A percentile compares a stretch with the other conserved stretches of the same genome.
phyloP scores from a whole-genome alignment of 2,113 vertebrate species.

The Pavo muticus region DNA sequence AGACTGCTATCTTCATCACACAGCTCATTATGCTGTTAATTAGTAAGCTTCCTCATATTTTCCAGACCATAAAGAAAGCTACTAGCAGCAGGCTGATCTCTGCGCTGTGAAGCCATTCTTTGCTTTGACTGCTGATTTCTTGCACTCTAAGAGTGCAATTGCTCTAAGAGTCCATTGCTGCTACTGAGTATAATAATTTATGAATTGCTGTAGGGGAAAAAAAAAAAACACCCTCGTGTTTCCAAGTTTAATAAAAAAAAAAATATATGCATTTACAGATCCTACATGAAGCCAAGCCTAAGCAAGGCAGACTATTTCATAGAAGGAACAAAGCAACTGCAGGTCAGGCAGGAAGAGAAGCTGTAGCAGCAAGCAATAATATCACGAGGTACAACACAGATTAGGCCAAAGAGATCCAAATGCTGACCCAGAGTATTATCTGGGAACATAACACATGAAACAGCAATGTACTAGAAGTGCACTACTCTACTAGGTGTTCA shows the following conservation, averaged over 20 bases:
- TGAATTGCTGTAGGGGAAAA: neutral
- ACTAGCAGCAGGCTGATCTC: neutral
- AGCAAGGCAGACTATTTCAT: neutral
- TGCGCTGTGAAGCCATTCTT: neutral
- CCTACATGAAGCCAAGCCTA: neutral
- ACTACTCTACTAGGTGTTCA: neutral
- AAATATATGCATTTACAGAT: neutral
- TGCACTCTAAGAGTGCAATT: neutral
- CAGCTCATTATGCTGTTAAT: slow-evolving; percentile 21
- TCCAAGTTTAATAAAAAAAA: neutral
- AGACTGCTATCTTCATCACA: neutral
- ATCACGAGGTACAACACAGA: neutral
- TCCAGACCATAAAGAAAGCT: neutral
- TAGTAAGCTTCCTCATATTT: slow-evolving; percentile 1
- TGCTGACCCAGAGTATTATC: neutral
- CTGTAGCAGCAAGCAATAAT: neutral
- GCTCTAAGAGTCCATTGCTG: neutral
- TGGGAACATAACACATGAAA: accelerated
- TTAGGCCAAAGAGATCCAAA: neutral
- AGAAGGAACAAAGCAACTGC: neutral
- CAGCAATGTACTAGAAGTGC: neutral
- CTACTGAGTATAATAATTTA: neutral
- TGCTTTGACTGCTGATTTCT: neutral
- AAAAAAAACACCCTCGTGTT: neutral
- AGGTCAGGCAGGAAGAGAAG: neutral